Evolutionary conservation across 2,113 vertebrate species (phyloP), one percentile per base, ranked within the genome.

Genomic region (Aegithalos caudatus): DNA sequence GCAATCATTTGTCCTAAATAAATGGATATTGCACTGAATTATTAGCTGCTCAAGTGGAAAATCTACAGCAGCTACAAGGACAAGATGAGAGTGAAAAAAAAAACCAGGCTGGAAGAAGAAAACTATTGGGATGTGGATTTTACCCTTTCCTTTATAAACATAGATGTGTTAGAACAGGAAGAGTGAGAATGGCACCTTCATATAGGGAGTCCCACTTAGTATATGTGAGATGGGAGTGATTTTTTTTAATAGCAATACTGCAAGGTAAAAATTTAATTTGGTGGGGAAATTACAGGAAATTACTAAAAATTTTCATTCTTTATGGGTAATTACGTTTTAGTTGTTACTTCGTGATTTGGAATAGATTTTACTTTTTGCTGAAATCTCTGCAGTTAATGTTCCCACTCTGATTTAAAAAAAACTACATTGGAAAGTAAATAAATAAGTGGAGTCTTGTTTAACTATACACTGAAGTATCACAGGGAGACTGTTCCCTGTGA

Each of bases 291-390:
- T 29, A 69, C 81, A 94, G 78, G 84, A 93, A 93, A 93, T 93
- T 0, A 86, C 58, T 82, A 53, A 81, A 91, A 81, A 56, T 37
- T 60, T 71, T 90, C 44, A 64, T 58, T 94, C 38, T 81, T 76
- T 54, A 54, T 28, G 37, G 18, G 12, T 23, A 77, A 92, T 92
- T 80, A 71, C 50, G 14, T 37, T 90, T 94, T 35, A 71, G 16
- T 71, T 71, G 69, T 81, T 71, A 50, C 24, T 94, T 83, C 17
- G 2, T 96, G 91, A 92, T 95, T 93, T 94, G 90, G 92, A 88
- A 25, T 54, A 81, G 69, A 81, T 81, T 96, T 96, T 70, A 51
- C 33, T 83, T 96, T 69, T 33, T 2, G 0, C 17, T 31, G 12
- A 23, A 67, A 90, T 44, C 29, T 76, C 66, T 88, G 44, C 7